Conservation (phyloP, 2,113 vertebrate species). For the Microtus montanus region DNA sequence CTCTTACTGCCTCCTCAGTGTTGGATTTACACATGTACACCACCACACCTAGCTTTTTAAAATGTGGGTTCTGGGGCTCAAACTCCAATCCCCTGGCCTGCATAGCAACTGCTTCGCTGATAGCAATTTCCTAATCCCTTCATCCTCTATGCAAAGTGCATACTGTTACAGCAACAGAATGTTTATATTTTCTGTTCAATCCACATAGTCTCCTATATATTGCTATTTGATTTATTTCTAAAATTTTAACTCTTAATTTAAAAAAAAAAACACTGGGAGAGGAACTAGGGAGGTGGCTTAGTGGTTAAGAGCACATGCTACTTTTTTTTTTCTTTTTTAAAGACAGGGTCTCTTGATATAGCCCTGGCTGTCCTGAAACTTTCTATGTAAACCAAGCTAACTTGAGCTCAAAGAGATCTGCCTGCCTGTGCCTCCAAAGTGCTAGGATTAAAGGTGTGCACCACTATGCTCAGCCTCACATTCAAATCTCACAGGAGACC, state of each 20-base stretch:
- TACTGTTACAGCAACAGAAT: not conserved
- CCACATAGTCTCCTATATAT: not conserved
- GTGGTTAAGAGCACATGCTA: not conserved
- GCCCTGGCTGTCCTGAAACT: not conserved
- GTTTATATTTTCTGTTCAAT: not conserved
- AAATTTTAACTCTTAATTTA: not conserved
- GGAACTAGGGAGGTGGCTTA: not conserved
- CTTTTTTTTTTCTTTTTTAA: not conserved
- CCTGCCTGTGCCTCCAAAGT: not conserved
- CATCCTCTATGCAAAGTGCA: not conserved
- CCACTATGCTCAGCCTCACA: not conserved
- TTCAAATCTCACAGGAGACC: not conserved
- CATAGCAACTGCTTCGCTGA: no score
- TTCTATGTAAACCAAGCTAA: not conserved
- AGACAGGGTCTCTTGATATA: not conserved
- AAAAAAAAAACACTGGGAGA: not conserved
- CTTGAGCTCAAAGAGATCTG: not conserved
- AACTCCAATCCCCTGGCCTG: not conserved
- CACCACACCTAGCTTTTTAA: not conserved
- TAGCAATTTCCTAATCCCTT: not conserved
- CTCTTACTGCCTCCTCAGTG: not conserved
- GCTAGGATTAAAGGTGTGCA: not conserved
- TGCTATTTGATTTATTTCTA: not conserved
- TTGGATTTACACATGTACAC: rapidly evolving
- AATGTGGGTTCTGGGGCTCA: not conserved